Evolutionary conservation across 2,888 invertebrate species (phyloP), one percentile per base, ranked within the genome.

Genomic region (Sesia apiformis): DNA sequence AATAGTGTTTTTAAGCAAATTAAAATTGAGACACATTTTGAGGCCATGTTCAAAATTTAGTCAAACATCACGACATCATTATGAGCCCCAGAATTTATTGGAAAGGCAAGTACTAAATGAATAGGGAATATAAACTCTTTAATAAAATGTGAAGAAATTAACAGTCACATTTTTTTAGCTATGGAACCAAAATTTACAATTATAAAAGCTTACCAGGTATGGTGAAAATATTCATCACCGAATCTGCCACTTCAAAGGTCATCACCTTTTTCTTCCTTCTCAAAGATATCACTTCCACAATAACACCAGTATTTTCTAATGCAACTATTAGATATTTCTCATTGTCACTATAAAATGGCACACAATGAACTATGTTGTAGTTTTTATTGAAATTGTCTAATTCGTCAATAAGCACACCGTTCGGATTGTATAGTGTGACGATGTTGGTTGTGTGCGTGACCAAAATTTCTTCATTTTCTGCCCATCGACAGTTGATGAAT

Each of bases 181-280:
- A 23, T 23, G 23, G 23, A 23, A 23, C 23, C n/a, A n/a, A n/a
- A n/a, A n/a, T n/a, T n/a, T n/a, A n/a, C n/a, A n/a, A n/a, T n/a
- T n/a, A n/a, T n/a, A n/a, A n/a, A n/a, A n/a, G n/a, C n/a, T 72
- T 63, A 87, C 88, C 81, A 53, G 86, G 85, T 39, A 89, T 77
- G 54, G 76, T 72, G 52, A 85, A 60, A 51, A 89, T 70, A 63
- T 84, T 79, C 54, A 78, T 54, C 39, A 87, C 70, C 4, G 66
- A 63, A 58, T 78, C 83, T 39, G 67, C 75, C 59, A 85, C 84
- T 50, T 81, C 76, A 52, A 81, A 78, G 1, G 67, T 64, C 59
- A 81, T 72, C 7, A 81, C 62, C 39, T 68, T 75, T n/a, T 77
- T 76, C 52, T 79, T 82, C 0, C 74, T 83, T 39, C 67, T 76